Percentiles rank a stretch among this genome's conserved stretches.
phyloP scores from a whole-genome alignment of 2,797 vertebrate species.

The Mormyrops attenuatus region DNA sequence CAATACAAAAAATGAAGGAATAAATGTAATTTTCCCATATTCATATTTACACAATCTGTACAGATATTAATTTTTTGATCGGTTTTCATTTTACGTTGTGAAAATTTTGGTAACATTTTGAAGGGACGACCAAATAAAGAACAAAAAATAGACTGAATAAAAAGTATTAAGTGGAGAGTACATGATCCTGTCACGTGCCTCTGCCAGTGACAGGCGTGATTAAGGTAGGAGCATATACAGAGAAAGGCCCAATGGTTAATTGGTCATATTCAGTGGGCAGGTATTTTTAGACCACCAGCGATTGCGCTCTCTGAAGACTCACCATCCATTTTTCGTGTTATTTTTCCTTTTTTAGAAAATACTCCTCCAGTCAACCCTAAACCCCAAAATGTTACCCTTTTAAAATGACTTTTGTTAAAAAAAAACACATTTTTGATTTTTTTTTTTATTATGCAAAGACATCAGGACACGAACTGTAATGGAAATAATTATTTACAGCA shows the following conservation, averaged over 20 bases:
- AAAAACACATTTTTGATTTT: slow-evolving; percentile 10
- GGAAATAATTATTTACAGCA: slow-evolving; percentile 21
- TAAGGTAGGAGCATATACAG: slow-evolving; percentile 40
- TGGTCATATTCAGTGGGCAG: not conserved
- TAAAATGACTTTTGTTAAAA: slow-evolving; percentile 26
- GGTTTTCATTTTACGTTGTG: slow-evolving; percentile 57
- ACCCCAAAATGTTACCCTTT: slow-evolving; percentile 33
- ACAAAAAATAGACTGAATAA: slow-evolving; percentile 56
- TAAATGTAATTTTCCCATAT: slow-evolving; percentile 51
- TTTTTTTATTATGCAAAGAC: slow-evolving; percentile 26
- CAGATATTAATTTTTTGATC: slow-evolving; percentile 60
- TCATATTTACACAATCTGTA: slow-evolving; percentile 76
- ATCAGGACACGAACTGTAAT: slow-evolving; percentile 17
- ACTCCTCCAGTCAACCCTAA: slow-evolving; percentile 60
- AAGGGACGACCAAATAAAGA: slow-evolving; percentile 63
- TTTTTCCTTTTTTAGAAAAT: slow-evolving; percentile 40
- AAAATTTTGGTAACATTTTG: slow-evolving; percentile 62
- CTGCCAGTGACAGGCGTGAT: slow-evolving; percentile 49
- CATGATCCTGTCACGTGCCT: slow-evolving; percentile 53
- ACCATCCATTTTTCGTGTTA: slow-evolving; percentile 6
- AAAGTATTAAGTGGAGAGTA: slow-evolving; percentile 54
- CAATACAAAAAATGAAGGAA: slow-evolving; percentile 64
- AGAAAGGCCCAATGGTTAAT: slow-evolving; percentile 14
- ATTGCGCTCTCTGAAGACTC: not conserved
- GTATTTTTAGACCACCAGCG: not conserved